phyloP scores from a whole-genome alignment of 2,113 vertebrate species.

The Zonotrichia leucophrys region DNA sequence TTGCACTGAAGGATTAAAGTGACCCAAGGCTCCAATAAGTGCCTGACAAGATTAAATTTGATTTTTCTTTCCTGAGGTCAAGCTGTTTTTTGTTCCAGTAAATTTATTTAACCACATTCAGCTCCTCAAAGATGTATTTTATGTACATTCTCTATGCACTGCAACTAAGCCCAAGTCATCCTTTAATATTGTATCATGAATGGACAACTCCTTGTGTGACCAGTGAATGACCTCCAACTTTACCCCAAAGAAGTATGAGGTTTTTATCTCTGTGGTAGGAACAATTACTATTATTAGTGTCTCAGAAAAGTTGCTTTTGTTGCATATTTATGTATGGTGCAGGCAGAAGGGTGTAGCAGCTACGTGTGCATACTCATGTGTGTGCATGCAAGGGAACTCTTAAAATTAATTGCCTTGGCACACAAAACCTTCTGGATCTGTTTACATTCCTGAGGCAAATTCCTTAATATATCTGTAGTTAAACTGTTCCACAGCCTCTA shows the following conservation, averaged over 20 bases:
- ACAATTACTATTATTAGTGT: background rate
- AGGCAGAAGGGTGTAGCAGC: conserved; percentile 3
- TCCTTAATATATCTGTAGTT: conserved; percentile 21
- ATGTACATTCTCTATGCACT: background rate
- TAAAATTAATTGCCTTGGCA: conserved; percentile 36
- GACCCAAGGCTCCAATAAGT: background rate
- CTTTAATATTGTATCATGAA: background rate
- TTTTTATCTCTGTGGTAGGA: background rate
- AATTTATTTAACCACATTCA: conserved; percentile 4
- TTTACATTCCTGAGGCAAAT: conserved; percentile 62
- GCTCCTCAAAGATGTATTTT: background rate
- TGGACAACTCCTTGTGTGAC: background rate
- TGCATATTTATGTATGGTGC: background rate
- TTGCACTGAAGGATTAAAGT: background rate
- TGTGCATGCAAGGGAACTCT: background rate
- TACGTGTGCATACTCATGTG: background rate
- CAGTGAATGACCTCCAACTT: background rate
- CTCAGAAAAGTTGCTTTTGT: background rate
- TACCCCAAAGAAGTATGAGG: background rate
- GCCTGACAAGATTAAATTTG: background rate
- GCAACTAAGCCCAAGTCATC: background rate
- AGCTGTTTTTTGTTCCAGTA: background rate
- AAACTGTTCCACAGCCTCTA: background rate
- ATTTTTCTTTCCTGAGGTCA: background rate
- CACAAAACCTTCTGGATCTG: background rate